These are phyloP conservation scores for Lasioglossum malachurum DNA, from an alignment of 2,888 invertebrate species.

Conservation along the genomic window DNA sequence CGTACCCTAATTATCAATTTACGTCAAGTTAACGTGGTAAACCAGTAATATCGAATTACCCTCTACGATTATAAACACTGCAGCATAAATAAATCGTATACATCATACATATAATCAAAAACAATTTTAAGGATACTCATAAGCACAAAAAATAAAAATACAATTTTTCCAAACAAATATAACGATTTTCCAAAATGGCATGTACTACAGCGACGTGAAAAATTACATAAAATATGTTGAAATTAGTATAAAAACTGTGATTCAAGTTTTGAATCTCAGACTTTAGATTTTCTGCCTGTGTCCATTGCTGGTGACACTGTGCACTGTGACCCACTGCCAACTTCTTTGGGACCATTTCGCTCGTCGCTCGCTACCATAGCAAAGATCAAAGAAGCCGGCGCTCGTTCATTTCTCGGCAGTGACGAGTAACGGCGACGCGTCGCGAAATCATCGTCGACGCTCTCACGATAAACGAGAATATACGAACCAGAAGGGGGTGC, in stretches of 20 bases:
- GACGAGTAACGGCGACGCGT: neutral
- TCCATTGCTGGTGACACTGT: neutral
- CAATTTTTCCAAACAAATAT: neutral
- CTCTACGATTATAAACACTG: neutral
- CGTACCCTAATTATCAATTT: conserved; percentile 11
- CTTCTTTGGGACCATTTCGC: neutral
- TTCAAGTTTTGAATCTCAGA: neutral
- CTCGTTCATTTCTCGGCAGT: neutral
- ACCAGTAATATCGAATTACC: neutral
- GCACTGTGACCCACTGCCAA: neutral
- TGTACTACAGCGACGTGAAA: neutral
- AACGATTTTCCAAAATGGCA: neutral
- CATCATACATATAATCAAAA: neutral
- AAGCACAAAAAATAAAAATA: neutral
- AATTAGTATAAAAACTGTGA: neutral
- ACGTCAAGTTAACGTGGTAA: neutral
- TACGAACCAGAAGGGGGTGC: neutral
- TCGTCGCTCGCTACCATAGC: neutral
- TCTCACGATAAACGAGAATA: conserved; percentile 26
- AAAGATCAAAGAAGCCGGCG: neutral
- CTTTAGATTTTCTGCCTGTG: neutral
- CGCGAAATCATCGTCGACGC: conserved; percentile 13
- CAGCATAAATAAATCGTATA: neutral
- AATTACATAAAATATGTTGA: neutral
- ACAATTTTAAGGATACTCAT: neutral